A percentile compares a stretch with the other conserved stretches of the same genome.
Evolutionary conservation across 2,113 vertebrate species (phyloP).

Genomic region (Cyrtonyx montezumae): DNA sequence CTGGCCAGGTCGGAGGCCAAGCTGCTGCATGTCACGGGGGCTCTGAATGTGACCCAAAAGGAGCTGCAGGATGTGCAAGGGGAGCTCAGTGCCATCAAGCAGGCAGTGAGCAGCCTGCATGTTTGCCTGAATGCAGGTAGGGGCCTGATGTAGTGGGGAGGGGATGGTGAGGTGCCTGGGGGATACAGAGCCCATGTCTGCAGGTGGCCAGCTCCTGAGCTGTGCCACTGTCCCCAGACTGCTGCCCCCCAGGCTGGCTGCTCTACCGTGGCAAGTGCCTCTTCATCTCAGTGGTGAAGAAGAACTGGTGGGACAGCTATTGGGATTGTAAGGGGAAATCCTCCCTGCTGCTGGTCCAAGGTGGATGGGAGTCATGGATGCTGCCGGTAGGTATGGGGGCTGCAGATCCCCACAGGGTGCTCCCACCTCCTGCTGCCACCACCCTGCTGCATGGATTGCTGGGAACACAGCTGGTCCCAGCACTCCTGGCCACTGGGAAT

Average conservation of each 20-base stretch:
- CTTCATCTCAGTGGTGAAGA: not conserved
- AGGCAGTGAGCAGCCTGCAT: not conserved
- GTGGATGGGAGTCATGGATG: accelerated
- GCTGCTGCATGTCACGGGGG: not conserved
- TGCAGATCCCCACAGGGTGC: not conserved
- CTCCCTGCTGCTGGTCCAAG: not conserved
- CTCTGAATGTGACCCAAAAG: not conserved
- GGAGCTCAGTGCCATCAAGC: not conserved
- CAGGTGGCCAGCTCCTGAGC: not conserved
- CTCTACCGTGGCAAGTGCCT: constrained; percentile 40
- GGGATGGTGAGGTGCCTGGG: accelerated
- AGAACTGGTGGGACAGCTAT: accelerated
- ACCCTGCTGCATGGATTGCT: accelerated
- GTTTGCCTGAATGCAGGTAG: constrained; percentile 21
- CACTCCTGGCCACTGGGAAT: not conserved
- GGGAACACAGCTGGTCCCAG: too few species aligned
- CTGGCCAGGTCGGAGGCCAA: not conserved
- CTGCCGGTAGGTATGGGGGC: not conserved
- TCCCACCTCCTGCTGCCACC: not conserved
- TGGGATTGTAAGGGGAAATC: accelerated
- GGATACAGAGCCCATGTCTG: too few species aligned
- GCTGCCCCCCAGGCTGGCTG: constrained; percentile 30
- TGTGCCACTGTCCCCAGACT: not conserved
- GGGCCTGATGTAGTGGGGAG: accelerated
- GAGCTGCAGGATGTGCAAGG: not conserved